Evolutionary conservation across 2,888 invertebrate genomes (phyloP), one percentile per base, ranked within the genome.

Genomic region (Trichacis sp.): DNA sequence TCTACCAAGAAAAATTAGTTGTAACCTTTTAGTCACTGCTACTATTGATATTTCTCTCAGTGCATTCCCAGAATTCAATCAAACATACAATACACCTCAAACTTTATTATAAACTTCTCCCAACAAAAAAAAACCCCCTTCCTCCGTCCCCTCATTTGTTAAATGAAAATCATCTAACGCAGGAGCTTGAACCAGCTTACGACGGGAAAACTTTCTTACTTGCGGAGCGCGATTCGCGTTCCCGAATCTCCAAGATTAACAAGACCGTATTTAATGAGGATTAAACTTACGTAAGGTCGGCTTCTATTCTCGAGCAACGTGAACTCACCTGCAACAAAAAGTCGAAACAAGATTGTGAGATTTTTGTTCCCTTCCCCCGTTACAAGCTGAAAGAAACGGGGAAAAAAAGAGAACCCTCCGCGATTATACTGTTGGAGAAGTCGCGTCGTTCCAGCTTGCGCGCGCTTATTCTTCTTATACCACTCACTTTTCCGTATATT

Each of bases 231-330:
- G 60, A 64, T 68, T 68, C 63, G 63, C 67, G 56, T 60, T 67
- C 60, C 67, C 63, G 57, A 67, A 67, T 63, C 59, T 55, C 57
- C 47, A 33, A 67, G 67, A 52, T 67, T 67, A 63, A 63, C 67
- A 56, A 67, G 67, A 67, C 63, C 67, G 60, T 67, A 67, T 67
- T 67, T 67, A 67, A 67, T 67, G 60, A 67, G 67, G 67, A 67
- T 67, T 67, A 67, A 67, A 67, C 67, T 67, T 63, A 67, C 57
- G 67, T 67, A 67, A 60, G 63, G 67, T 60, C 60, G 61, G 63
- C 63, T 63, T 60, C 60, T 67, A 53, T 67, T 67, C 60, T 67
- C 56, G 40, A 56, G 59, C 20, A 62, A 59, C 55, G 59, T 50
- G 63, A 63, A 57, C 67, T 67, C 50, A 63, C 63, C 63, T 63